A percentile compares a stretch with the other conserved stretches of the same genome.
These are phyloP conservation scores for Encarsia formosa DNA, from an alignment of 2,888 invertebrate species.

Conservation along the genomic window DNA sequence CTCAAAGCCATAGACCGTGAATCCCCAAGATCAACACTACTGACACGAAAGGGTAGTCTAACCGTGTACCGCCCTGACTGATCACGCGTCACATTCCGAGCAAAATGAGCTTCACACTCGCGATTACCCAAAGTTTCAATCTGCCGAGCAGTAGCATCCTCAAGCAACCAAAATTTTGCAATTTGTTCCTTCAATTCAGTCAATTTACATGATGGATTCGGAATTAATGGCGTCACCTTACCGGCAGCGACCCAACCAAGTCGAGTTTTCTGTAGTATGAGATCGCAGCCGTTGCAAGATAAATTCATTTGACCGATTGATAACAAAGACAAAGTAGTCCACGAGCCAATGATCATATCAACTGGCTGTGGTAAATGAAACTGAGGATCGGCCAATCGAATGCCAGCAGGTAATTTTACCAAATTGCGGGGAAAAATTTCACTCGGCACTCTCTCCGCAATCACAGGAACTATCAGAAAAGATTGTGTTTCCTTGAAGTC, in stretches of 20 bases:
- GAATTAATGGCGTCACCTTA: no score
- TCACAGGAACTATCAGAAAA: neutral
- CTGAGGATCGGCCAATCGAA: conserved; percentile 22
- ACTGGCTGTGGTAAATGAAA: conserved; percentile 21
- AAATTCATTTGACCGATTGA: conserved; percentile 25
- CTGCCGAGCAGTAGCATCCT: no score
- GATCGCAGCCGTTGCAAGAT: conserved; percentile 7
- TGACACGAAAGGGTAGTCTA: conserved; percentile 2
- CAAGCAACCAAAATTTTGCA: conserved; percentile 1
- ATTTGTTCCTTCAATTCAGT: neutral
- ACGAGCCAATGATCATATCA: conserved; percentile 21
- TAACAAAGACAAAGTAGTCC: conserved; percentile 17
- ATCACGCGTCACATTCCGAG: neutral
- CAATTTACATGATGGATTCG: neutral
- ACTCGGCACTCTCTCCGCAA: neutral
- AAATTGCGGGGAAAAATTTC: conserved; percentile 11
- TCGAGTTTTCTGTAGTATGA: conserved; percentile 25
- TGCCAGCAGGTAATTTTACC: conserved; percentile 15
- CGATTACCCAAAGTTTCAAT: no score
- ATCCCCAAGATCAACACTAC: neutral
- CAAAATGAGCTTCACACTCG: conserved; percentile 5
- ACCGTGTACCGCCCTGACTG: conserved; percentile 3
- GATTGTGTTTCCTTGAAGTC: neutral
- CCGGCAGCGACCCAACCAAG: conserved; percentile 22
- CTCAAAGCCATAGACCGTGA: conserved; percentile 11